These are phyloP conservation scores for Brachionus calyciflorus DNA, from an alignment of 1,140 invertebrate genomes.

Conservation along the genomic window DNA sequence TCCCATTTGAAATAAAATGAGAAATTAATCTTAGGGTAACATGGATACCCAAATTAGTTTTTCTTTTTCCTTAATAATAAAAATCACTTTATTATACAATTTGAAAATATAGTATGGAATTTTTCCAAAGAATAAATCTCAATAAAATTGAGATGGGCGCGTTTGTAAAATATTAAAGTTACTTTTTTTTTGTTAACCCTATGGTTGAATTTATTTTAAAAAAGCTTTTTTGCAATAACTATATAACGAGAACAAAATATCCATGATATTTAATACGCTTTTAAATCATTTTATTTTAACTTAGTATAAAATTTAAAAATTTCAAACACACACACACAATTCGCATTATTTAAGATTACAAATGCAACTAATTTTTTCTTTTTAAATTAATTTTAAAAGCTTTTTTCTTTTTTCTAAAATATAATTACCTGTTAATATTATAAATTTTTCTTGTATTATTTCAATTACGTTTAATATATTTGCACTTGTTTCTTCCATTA, in stretches of 20 bases:
- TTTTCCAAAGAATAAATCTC: too few relatives aligned
- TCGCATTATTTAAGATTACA: neutral
- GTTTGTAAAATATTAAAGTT: too few relatives aligned
- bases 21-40: conserved; percentile 1
- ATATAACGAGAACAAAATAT: neutral
- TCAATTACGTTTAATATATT: conserved; percentile 45
- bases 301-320: too few relatives aligned
- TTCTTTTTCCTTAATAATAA: too few relatives aligned
- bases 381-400: neutral
- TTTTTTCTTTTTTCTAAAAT: neutral
- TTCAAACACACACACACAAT: too few relatives aligned
- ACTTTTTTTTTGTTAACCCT: neutral
- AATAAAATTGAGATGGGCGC: too few relatives aligned
- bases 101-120: too few relatives aligned
- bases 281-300: neutral
- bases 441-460: conserved; percentile 47
- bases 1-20: neutral
- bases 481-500: conserved; percentile 47
- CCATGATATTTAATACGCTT: conserved; percentile 32
- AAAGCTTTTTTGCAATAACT: too few relatives aligned
- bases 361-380: neutral
- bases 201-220: conserved; percentile 11
- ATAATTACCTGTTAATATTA: conserved; percentile 46
- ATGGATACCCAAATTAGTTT: too few relatives aligned
- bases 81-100: too few relatives aligned